Conservation (phyloP, 2,113 vertebrate genomes). For the Cyprinodon variegatus region DNA sequence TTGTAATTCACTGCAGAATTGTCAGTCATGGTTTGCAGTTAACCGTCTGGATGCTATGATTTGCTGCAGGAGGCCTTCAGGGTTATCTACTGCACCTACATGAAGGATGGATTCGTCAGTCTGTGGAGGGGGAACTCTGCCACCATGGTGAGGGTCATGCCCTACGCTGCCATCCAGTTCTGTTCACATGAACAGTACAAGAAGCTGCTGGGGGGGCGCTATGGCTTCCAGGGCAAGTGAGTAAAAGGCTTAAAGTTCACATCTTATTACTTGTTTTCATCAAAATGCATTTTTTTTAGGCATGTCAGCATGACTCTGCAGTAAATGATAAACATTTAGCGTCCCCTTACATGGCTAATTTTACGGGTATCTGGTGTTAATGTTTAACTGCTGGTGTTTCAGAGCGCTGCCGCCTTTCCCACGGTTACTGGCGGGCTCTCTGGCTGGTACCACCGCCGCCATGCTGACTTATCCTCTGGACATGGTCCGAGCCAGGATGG, state of each 20-base stretch:
- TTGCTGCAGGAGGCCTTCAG: slow-evolving; percentile 88
- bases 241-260: slow-evolving; percentile 37
- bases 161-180: slow-evolving; percentile 98
- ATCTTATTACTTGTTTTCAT: not conserved
- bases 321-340: not conserved
- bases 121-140: slow-evolving; percentile 97
- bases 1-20: not conserved
- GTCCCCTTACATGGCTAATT: too few species aligned
- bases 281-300: not conserved
- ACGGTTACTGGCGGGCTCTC: slow-evolving; percentile 90
- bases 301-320: not conserved
- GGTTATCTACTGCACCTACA: slow-evolving; percentile 90
- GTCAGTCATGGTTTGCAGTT: not conserved
- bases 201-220: slow-evolving; percentile 85
- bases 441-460: slow-evolving; percentile 92
- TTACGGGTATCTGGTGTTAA: not conserved
- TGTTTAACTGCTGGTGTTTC: slow-evolving; percentile 32
- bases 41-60: not conserved
- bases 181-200: slow-evolving; percentile 96
- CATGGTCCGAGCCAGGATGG: slow-evolving; percentile 97
- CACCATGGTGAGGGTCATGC: slow-evolving; percentile 96
- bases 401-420: slow-evolving; percentile 91
- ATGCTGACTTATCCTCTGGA: slow-evolving; percentile 95
- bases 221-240: slow-evolving; percentile 93
- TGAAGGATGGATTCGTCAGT: slow-evolving; percentile 89